phyloP scores from a whole-genome alignment of 2,113 vertebrate species.

The Otocyon megalotis region DNA sequence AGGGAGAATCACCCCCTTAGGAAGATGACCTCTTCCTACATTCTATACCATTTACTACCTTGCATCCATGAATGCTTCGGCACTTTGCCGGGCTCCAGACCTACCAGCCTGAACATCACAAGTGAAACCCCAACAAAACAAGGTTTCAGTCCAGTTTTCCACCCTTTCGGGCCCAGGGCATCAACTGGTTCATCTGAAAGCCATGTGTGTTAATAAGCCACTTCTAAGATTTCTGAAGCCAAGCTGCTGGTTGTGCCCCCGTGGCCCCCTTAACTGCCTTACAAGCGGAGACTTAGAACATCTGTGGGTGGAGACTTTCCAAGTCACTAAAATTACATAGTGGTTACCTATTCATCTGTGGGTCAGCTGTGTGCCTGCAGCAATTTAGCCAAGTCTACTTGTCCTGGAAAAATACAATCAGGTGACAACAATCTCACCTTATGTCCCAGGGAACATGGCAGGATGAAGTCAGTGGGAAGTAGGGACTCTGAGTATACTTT shows the following conservation, averaged over 20 bases:
- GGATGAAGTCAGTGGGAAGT: neutral
- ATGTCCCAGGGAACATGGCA: neutral
- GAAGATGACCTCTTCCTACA: neutral
- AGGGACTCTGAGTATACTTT: neutral
- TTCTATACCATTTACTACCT: neutral
- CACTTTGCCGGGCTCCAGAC: neutral
- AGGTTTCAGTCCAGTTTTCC: neutral
- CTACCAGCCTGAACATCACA: neutral
- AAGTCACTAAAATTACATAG: neutral
- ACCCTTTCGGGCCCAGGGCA: neutral
- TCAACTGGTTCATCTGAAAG: neutral
- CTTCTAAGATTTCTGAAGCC: neutral
- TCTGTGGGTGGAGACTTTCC: neutral
- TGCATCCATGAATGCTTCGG: neutral
- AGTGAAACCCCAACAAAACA: neutral
- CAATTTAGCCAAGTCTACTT: neutral
- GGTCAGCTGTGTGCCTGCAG: neutral
- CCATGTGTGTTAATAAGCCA: neutral
- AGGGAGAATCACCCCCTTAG: neutral
- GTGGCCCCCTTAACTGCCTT: neutral
- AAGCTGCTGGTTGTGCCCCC: neutral
- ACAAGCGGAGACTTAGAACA: neutral
- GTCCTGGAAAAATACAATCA: slow-evolving; percentile 22
- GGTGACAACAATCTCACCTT: neutral
- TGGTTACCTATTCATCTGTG: neutral